Evolutionary conservation across 53 echinoderm and acorn worm species (phyloP).

Genomic region (Temnopleurus reevesii): DNA sequence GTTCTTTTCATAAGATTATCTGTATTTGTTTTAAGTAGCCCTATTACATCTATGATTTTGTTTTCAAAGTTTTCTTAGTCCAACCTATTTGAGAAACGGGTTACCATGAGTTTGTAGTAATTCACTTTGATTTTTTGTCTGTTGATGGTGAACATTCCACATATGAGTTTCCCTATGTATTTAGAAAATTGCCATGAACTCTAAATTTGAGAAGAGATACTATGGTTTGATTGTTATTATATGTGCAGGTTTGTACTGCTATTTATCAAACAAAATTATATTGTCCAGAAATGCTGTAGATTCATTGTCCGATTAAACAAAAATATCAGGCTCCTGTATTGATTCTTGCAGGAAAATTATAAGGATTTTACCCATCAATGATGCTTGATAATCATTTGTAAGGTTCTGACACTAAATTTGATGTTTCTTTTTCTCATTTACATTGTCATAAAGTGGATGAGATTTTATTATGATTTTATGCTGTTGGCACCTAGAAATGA

Average conservation of each 20-base stretch:
- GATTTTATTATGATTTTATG: no score
- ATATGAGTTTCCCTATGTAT: not conserved
- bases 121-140: not conserved
- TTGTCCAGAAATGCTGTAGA: not conserved
- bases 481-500: no score
- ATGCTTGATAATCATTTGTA: no score
- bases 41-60: not conserved
- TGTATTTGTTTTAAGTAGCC: not conserved
- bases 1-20: not conserved
- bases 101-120: not conserved
- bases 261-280: not conserved
- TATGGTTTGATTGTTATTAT: not conserved
- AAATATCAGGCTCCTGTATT: not conserved
- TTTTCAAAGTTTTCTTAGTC: not conserved
- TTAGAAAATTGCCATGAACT: not conserved
- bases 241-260: not conserved
- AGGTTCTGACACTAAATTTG: no score
- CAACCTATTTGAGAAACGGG: not conserved
- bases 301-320: not conserved
- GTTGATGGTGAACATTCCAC: conserved; percentile 5
- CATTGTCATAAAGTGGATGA: no score
- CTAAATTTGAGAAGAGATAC: not conserved
- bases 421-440: no score
- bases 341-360: no score
- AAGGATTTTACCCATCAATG: no score